These are phyloP conservation scores for Lasioglossum figueresi DNA, from an alignment of 2,888 invertebrate species.

Conservation along the genomic window DNA sequence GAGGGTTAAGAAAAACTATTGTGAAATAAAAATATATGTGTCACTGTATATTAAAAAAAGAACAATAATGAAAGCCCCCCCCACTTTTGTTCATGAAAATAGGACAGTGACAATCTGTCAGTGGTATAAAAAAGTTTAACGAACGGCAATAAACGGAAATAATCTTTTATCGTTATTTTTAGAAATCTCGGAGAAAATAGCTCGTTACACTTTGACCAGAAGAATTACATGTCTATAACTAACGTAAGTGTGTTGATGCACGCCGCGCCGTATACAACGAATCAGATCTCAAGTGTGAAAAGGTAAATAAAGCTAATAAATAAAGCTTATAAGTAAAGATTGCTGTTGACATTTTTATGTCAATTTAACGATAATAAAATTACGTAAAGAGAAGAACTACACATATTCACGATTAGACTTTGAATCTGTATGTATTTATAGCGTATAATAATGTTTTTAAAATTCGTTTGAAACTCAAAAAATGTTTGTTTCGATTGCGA, in stretches of 20 bases:
- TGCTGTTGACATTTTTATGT: neutral
- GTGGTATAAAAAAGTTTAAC: neutral
- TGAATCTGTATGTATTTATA: neutral
- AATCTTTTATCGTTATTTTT: neutral
- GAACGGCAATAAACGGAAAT: neutral
- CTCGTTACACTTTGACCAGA: neutral
- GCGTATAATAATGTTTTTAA: neutral
- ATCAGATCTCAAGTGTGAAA: neutral
- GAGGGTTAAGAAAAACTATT: neutral
- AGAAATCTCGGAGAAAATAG: constrained; percentile 4
- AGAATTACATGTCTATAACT: neutral
- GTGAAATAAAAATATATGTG: neutral
- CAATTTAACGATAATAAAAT: neutral
- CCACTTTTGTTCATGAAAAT: neutral
- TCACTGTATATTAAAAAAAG: neutral
- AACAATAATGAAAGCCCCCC: neutral
- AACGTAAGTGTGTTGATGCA: neutral
- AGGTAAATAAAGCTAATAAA: neutral
- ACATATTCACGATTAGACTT: neutral
- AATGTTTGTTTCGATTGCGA: neutral
- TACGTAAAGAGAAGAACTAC: neutral
- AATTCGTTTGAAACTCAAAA: neutral
- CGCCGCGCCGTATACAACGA: neutral
- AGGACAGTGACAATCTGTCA: neutral
- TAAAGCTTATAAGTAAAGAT: neutral